Conservation (phyloP, 2,113 vertebrate genomes). For the Shinisaurus crocodilurus region DNA sequence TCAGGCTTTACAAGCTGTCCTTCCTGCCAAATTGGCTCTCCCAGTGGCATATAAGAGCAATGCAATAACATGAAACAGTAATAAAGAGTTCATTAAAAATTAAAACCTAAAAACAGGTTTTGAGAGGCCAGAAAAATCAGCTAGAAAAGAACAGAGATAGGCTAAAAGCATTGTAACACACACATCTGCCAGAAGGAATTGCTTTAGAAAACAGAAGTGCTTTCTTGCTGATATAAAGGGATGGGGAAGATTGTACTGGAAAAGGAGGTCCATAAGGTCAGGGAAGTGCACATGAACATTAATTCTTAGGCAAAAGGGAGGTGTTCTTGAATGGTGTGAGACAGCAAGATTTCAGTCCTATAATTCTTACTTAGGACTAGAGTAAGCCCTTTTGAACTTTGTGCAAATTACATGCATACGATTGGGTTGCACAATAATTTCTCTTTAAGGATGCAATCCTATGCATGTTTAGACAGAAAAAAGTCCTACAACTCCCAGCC, state of each 20-base stretch:
- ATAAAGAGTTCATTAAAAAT: not conserved
- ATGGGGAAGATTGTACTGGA: not conserved
- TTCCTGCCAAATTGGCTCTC: not conserved
- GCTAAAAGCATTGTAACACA: not conserved
- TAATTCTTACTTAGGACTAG: not conserved
- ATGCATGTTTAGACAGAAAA: too few relatives aligned
- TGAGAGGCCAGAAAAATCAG: not conserved
- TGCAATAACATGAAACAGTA: not conserved
- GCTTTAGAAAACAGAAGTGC: not conserved
- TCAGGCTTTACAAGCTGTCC: not conserved
- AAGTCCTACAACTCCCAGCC: too few relatives aligned
- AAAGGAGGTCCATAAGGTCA: not conserved
- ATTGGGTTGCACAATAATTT: not conserved
- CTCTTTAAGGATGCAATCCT: not conserved
- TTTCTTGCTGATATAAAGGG: not conserved
- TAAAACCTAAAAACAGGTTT: not conserved
- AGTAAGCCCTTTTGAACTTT: not conserved
- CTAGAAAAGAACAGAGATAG: not conserved
- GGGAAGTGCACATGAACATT: conserved; percentile 1
- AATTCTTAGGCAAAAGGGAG: not conserved
- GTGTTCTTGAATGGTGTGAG: conserved; percentile 12
- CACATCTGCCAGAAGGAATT: not conserved
- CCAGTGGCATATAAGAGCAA: not conserved
- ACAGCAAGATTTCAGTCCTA: conserved; percentile 7
- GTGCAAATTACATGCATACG: not conserved